Evolutionary conservation across 53 echinoderm and acorn worm genomes (phyloP), one percentile per base, ranked within the genome.

Genomic region (Apostichopus leukothele): DNA sequence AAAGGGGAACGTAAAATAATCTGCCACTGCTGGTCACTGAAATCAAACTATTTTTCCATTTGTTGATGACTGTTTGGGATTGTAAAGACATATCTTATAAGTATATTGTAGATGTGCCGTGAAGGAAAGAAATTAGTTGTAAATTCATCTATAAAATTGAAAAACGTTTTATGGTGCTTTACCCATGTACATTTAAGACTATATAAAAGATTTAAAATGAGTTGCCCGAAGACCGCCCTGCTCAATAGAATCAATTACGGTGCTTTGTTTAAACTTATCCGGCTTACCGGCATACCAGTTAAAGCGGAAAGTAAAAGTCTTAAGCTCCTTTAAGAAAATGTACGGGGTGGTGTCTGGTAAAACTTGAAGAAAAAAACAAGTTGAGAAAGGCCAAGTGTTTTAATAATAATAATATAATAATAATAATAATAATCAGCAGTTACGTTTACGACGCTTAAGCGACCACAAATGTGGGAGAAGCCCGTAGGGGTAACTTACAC

Each of bases 1-100:
- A 79, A 79, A 10, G 79, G 52, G 18, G 39, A 1, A 50, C 53
- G 50, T 10, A 50, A 26, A 51, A 79, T 52, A 18, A 10, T 79
- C 39, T 39, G 39, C 39, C 39, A 39, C 39, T 39, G 39, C n/a
- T 79, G 79, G 27, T 51, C 3, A 11, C 39, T 79, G 27, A 51
- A 79, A 79, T 10, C 22, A 79, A 79, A 20, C 18, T 16, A 12
- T 22, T n/a, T 26, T 79, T 50, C 79, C 54, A 79, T 52, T 79
- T 79, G 10, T 51, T 1, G 10, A 79, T 79, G 10, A 50, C 79
- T 8, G 9, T 26, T 11, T 26, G 79, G 10, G 52, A 52, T 9
- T 39, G 39, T 51, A 79, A 51, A 10, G 9, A 50, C 53, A 14
- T 9, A 9, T 22, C 39, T 52, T 39, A 79, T 26, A 10, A 79